Evolutionary conservation across 2,797 vertebrate species (phyloP), one percentile per base, ranked within the genome.

Genomic region (Muscicapa comitata): DNA sequence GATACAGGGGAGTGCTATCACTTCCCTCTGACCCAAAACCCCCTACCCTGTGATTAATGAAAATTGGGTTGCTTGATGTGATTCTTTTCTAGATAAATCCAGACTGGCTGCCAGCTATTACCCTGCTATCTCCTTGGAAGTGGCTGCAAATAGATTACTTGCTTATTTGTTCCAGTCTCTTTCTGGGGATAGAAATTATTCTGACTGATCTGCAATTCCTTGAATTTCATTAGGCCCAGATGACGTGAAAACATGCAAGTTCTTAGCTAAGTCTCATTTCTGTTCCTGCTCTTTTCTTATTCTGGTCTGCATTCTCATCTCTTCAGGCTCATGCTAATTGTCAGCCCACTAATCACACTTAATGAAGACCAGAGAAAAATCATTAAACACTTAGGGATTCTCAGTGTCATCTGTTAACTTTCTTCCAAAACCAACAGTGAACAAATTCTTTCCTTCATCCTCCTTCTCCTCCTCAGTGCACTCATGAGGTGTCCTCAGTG

Each of bases 141-240:
- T 33, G 65, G 48, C 2, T 91, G 89, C 91, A 88, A 90, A 94
- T 40, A 93, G 87, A 94, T 95, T 80, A 89, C 91, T 91, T 92
- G 81, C 81, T 93, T 91, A 95, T 96, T 96, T 91, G 91, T 96
- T 96, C 85, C 93, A 94, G 85, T 33, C 90, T 74, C 57, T 93
- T 95, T 96, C 89, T 86, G 94, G 85, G 70, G 88, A 94, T n/a
- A 61, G 70, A 94, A 93, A 87, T 89, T 59, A 91, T 89, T 96
- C 93, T 48, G 67, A 85, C 95, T 82, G 67, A 93, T 94, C 74
- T 89, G 66, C 71, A 88, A 76, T 91, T 91, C 67, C 67, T 76
- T 93, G 68, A 83, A 90, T 95, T 93, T 86, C 88, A 92, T 83
- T 71, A 75, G 87, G 75, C 42, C 79, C 85, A 80, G 76, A 28